Evolutionary conservation across 1,140 invertebrate species (phyloP).

Genomic region (Trachymyrmex cornetzi): DNA sequence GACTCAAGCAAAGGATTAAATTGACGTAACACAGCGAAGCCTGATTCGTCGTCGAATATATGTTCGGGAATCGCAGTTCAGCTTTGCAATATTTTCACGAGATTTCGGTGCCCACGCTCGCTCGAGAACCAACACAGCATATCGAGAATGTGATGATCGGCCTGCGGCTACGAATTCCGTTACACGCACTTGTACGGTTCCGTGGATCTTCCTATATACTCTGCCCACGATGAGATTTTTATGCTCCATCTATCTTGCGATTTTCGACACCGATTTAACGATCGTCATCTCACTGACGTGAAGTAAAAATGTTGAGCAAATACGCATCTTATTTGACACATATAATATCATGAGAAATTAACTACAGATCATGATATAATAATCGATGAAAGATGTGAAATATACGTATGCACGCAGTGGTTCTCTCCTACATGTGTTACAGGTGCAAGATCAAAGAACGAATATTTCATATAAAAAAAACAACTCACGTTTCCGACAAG

Average conservation of each 20-base stretch:
- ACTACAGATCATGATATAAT: background rate
- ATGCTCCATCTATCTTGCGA: slow-evolving; percentile 15
- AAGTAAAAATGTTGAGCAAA: background rate
- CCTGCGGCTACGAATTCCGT: slow-evolving; percentile 82
- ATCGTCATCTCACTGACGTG: background rate
- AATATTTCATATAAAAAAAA: slow-evolving; percentile 20
- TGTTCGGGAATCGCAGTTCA: slow-evolving; percentile 33
- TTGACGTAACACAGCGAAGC: slow-evolving; percentile 29
- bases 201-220: slow-evolving; percentile 51
- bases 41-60: background rate
- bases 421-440: background rate
- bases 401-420: background rate
- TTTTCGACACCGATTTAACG: slow-evolving; percentile 36
- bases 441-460: background rate
- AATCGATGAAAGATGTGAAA: background rate
- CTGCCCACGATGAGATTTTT: slow-evolving; percentile 68
- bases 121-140: slow-evolving; percentile 62
- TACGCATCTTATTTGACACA: background rate
- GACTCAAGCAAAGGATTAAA: slow-evolving; percentile 25
- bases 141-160: slow-evolving; percentile 78
- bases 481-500: slow-evolving; percentile 10
- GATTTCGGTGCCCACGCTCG: slow-evolving; percentile 26
- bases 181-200: slow-evolving; percentile 80
- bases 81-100: slow-evolving; percentile 70
- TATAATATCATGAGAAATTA: background rate